Evolutionary conservation across 2,797 vertebrate species (phyloP), one percentile per base, ranked within the genome.

Genomic region (Vireo griseus): DNA sequence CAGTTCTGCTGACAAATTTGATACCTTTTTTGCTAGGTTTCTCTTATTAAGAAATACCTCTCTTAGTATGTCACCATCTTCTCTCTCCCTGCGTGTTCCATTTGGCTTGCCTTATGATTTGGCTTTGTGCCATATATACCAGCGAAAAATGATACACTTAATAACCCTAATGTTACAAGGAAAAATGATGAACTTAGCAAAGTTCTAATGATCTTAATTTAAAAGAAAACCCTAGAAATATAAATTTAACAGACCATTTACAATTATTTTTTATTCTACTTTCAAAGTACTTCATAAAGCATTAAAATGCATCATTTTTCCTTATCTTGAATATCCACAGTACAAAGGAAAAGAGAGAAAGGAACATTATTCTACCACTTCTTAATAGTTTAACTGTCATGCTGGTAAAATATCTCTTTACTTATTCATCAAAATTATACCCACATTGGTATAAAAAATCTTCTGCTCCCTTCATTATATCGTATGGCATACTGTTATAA

Each of bases 1-100:
- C 97, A 98, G 97, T 98, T 98, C 97, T 98, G 98, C 98, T 98
- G 98, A 99, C 98, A 99, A 98, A 98, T 98, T 97, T 98, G 97
- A 98, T 97, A 98, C 97, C 97, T 97, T 97, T 97, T 97, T 98
- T 98, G 97, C 98, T 98, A 96, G 98, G 97, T 98, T 98, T 97
- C 97, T 96, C 97, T 98, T 98, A 98, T 98, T 98, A 98, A 98
- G 97, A 98, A 98, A 98, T 98, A 98, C 98, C 98, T 98, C 95
- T 75, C 96, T 97, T 98, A 98, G 97, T 98, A 96, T 97, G 97
- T 96, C 97, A 67, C 97, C 81, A 61, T 45, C 13, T 82, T 71
- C 47, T 55, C 73, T 77, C 58, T 88, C 40, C 3, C 73, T 73
- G 13, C 28, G 9, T 93, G 67, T 95, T 94, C 87, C 94, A 88